Percentiles rank a stretch among this genome's conserved stretches.
Conservation (phyloP, 1,140 invertebrate species). For the Drosophila tristis region DNA sequence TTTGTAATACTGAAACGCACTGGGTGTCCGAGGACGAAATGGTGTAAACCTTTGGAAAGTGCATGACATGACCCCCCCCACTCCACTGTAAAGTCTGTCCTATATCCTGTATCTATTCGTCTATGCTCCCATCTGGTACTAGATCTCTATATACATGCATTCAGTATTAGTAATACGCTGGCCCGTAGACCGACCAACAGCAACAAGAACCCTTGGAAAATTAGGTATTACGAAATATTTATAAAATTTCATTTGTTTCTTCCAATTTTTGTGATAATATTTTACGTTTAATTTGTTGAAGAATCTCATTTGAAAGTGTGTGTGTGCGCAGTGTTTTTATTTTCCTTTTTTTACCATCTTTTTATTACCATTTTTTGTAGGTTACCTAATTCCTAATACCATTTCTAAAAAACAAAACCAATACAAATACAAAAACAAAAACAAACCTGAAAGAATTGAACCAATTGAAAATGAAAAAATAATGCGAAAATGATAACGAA, state of each 20-base stretch:
- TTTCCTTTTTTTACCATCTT: constrained; percentile 80
- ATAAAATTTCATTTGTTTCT: constrained; percentile 9
- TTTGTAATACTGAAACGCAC: not conserved
- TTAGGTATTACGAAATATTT: constrained; percentile 14
- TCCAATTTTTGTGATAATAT: constrained; percentile 2
- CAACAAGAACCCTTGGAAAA: constrained; percentile 2
- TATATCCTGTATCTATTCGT: constrained; percentile 6
- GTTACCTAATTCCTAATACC: constrained; percentile 84
- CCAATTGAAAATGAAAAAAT: too few relatives aligned
- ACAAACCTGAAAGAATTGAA: not conserved
- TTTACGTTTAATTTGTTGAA: constrained; percentile 32
- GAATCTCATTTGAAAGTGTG: constrained; percentile 47
- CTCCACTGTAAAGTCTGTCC: constrained; percentile 18
- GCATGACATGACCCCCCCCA: constrained; percentile 8
- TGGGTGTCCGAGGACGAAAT: too few relatives aligned
- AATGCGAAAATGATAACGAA: constrained; percentile 30
- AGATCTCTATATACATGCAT: not conserved
- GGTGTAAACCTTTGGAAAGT: constrained; percentile 8
- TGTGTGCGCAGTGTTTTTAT: constrained; percentile 67
- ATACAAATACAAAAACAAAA: constrained; percentile 25
- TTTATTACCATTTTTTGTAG: constrained; percentile 84
- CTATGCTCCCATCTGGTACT: not conserved
- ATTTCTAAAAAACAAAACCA: constrained; percentile 53
- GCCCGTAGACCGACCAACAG: not conserved
- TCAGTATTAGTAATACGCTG: not conserved